These are phyloP conservation scores for Malaclemys terrapin DNA, from an alignment of 2,113 vertebrate genomes.

Conservation along the genomic window DNA sequence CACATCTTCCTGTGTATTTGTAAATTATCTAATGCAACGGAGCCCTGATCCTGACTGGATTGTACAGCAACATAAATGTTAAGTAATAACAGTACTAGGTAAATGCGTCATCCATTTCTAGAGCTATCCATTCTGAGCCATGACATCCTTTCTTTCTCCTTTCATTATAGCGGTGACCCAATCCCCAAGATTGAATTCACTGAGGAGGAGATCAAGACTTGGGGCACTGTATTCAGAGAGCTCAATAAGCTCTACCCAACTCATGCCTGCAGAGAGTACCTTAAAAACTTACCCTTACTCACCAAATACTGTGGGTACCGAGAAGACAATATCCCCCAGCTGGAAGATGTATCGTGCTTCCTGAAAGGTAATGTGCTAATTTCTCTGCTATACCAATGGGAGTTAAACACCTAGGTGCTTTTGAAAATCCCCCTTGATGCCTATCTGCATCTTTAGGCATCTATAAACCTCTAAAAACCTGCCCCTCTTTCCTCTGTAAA, in stretches of 20 bases:
- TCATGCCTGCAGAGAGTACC: conserved; percentile 94
- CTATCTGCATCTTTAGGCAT: background rate
- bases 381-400: background rate
- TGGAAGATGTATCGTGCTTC: conserved; percentile 96
- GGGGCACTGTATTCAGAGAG: conserved; percentile 95
- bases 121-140: background rate
- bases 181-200: conserved; percentile 95
- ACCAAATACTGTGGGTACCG: conserved; percentile 92
- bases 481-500: background rate
- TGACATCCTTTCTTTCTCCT: background rate
- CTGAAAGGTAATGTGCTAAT: conserved; percentile 84
- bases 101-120: background rate
- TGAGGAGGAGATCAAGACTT: conserved; percentile 95
- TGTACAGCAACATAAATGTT: background rate
- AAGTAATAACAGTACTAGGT: background rate
- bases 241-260: conserved; percentile 95
- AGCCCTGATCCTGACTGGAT: background rate
- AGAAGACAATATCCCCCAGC: conserved; percentile 97
- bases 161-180: conserved; percentile 85
- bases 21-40: background rate
- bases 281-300: conserved; percentile 96
- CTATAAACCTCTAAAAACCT: background rate
- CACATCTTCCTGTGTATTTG: background rate
- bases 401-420: background rate
- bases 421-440: background rate